Evolutionary conservation across 2,797 vertebrate species (phyloP).

Genomic region (Oreonectes daqikongensis): DNA sequence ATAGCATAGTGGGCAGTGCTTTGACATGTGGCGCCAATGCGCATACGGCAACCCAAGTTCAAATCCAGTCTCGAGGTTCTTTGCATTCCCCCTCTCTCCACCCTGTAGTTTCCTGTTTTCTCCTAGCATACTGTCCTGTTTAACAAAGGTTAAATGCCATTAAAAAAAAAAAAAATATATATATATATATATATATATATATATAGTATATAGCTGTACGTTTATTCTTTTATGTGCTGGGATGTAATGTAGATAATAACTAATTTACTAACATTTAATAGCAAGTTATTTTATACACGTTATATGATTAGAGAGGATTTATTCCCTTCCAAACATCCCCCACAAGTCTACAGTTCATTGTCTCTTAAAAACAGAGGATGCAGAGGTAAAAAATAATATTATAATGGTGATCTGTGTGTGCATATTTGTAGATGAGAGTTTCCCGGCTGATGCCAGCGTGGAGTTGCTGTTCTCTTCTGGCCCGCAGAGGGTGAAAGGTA

Average conservation of each 20-base stretch:
- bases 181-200: too few species aligned
- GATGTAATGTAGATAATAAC: neutral
- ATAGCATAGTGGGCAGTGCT: too few species aligned
- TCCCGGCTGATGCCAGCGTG: slow-evolving; percentile 85
- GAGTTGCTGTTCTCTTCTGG: slow-evolving; percentile 87
- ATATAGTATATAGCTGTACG: too few species aligned
- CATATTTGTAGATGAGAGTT: slow-evolving; percentile 82
- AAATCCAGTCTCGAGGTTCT: too few species aligned
- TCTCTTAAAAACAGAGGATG: neutral
- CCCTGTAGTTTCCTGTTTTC: too few species aligned
- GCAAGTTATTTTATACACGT: neutral
- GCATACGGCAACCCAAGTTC: too few species aligned
- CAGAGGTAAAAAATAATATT: neutral
- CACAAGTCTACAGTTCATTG: neutral
- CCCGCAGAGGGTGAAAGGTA: slow-evolving; percentile 86
- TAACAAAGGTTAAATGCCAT: too few species aligned
- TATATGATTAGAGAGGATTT: neutral
- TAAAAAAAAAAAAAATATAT: too few species aligned
- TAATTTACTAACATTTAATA: neutral
- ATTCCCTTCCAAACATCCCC: neutral
- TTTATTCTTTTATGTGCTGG: too few species aligned
- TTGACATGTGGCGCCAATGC: too few species aligned
- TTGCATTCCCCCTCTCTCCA: too few species aligned
- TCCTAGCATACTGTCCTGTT: too few species aligned
- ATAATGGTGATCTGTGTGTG: slow-evolving; percentile 23